These are phyloP conservation scores for Gryllus longicercus DNA, from an alignment of 2,888 invertebrate species.

Conservation along the genomic window DNA sequence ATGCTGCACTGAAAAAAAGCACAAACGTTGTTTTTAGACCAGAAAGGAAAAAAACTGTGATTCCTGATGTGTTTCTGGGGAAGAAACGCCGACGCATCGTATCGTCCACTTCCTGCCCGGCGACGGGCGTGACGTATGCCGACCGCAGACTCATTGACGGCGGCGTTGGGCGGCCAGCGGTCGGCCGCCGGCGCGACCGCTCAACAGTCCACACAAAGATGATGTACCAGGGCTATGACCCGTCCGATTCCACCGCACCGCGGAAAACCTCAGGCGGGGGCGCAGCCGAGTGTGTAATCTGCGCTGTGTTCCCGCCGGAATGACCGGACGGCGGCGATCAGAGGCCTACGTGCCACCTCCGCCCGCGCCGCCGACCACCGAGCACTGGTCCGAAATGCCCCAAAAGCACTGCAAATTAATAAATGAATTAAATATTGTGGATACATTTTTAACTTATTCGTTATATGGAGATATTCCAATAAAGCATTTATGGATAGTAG, in stretches of 20 bases:
- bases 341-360: not conserved
- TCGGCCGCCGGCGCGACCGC: not conserved
- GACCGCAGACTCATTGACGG: not conserved
- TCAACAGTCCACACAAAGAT: not conserved
- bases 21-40: no score
- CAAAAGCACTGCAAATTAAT: no score
- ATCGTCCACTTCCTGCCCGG: not conserved
- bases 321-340: not conserved
- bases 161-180: not conserved
- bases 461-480: no score
- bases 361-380: no score
- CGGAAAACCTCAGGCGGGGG: not conserved
- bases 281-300: constrained; percentile 1
- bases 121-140: not conserved
- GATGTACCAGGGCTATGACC: not conserved
- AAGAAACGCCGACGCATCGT: not conserved
- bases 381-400: no score
- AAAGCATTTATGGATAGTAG: no score
- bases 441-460: no score
- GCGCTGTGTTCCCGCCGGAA: not conserved
- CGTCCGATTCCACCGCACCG: not conserved
- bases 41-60: no score
- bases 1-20: no score
- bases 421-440: no score
- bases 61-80: no score